Base-by-base conservation (phyloP, 92 coral and sea anemone genomes). In the Scolanthus callimorphus region DNA sequence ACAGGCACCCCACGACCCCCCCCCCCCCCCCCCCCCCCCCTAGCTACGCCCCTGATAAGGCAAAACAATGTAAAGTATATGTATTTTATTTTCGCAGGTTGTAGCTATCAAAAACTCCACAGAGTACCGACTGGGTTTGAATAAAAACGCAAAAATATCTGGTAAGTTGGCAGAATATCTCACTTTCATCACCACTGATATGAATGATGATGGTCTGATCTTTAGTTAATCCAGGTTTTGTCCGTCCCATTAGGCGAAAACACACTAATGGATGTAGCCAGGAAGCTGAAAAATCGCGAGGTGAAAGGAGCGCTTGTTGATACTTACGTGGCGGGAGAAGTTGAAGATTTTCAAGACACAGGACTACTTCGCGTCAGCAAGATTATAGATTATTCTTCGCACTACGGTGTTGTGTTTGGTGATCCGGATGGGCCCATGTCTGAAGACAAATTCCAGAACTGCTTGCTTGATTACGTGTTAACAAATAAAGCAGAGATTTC, bases 401-500 rank as follows among this genome's bases (percentile, higher is more conserved):
- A 81, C 49, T 91, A 91, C 49, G 97, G 97, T 9, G 70, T 91
- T 29, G 97, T 91, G 57, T 87, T 91, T 27, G 83, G 83, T n/a
- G 57, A 78, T 17, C 78, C 77, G 22, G 30, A 59, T 3, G 92
- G 85, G 1, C 63, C 63, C 1, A 39, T 91, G 70, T 62, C 76
- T 13, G 57, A 39, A 19, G 29, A 12, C 3, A 51, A 62, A 1
- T 85, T 91, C 55, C 91, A 83, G 71, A 49, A 31, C 4, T 91
- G 97, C 51, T 48, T 91, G 34, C 65, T 77, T 11, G 79, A 83
- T 27, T 91, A 83, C 43, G 78, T 83, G 51, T 59, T 80, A 22
- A 53, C 67, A 20, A 78, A 76, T 41, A 90, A 91, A 56, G 89
- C 89, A 1, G 70, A 44, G 0, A 88, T 91, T 56, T 91, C 76